Percentiles rank a stretch among this genome's conserved stretches.
Evolutionary conservation across 1,140 invertebrate genomes (phyloP).

Genomic region (Sycophaga agraensis): DNA sequence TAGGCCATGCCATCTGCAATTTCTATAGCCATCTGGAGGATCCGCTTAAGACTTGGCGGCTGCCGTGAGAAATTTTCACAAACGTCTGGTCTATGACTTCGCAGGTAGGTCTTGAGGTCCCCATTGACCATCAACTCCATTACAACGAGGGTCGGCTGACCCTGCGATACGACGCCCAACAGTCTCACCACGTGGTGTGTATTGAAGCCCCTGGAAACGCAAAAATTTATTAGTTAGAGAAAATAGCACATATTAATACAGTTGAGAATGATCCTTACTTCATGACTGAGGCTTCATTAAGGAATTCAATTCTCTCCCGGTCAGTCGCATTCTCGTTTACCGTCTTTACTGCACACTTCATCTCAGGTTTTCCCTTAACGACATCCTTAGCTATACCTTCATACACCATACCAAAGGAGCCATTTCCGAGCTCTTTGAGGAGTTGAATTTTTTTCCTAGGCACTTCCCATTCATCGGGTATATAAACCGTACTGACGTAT

Average conservation of each 20-base stretch:
- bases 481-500: constrained; percentile 75
- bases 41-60: constrained; percentile 73
- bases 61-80: constrained; percentile 53
- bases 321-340: constrained; percentile 87
- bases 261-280: constrained; percentile 69
- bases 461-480: constrained; percentile 95
- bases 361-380: constrained; percentile 60
- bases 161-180: constrained; percentile 89
- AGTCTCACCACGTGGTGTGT: constrained; percentile 92
- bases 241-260: not conserved
- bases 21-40: constrained; percentile 88
- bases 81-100: constrained; percentile 79
- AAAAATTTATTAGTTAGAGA: too few relatives aligned
- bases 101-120: constrained; percentile 90
- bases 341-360: constrained; percentile 91
- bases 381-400: constrained; percentile 67
- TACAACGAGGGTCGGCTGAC: constrained; percentile 88
- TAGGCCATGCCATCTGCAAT: constrained; percentile 99
- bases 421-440: constrained; percentile 83
- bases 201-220: constrained; percentile 70
- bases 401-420: constrained; percentile 95
- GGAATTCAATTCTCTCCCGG: constrained; percentile 84
- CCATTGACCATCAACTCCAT: constrained; percentile 98
- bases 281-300: constrained; percentile 98
- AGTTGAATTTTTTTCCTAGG: constrained; percentile 79